Conservation (phyloP, 2,888 invertebrate species). For the Amiota minor region DNA sequence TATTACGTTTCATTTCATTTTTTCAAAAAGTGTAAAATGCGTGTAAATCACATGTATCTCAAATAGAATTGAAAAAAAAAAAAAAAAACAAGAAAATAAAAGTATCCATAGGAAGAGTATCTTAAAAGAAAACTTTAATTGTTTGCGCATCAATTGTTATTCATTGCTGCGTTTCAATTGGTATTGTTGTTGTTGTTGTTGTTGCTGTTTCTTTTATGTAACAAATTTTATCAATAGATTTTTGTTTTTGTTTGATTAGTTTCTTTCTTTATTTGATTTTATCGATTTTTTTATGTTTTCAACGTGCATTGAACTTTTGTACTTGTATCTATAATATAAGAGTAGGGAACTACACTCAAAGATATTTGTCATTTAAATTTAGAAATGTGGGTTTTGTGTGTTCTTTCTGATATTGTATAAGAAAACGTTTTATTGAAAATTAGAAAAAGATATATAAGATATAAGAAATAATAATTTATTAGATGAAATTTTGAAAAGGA, state of each 20-base stretch:
- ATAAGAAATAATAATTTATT: too few relatives aligned
- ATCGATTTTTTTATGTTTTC: neutral
- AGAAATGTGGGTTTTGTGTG: too few relatives aligned
- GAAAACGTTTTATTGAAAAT: too few relatives aligned
- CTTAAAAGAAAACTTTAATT: neutral
- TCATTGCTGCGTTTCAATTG: conserved; percentile 3
- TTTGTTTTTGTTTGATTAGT: neutral
- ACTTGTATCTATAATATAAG: neutral
- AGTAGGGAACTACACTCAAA: too few relatives aligned
- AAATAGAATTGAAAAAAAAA: neutral
- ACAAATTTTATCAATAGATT: too few relatives aligned
- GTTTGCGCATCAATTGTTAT: conserved; percentile 17
- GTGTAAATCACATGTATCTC: conserved; percentile 16
- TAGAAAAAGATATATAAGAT: too few relatives aligned
- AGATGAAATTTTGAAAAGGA: too few relatives aligned
- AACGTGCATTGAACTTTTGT: neutral
- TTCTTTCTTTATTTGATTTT: neutral
- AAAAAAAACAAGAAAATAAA: neutral
- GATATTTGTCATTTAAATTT: too few relatives aligned
- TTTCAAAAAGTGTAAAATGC: conserved; percentile 26
- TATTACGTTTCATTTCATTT: neutral
- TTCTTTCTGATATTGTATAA: too few relatives aligned
- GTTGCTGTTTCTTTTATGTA: neutral
- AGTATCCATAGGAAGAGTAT: neutral
- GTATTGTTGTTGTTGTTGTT: neutral